Percentiles rank a stretch among this genome's conserved stretches.
Evolutionary conservation across 2,797 vertebrate species (phyloP).

Genomic region (Rousettus madagascariensis): DNA sequence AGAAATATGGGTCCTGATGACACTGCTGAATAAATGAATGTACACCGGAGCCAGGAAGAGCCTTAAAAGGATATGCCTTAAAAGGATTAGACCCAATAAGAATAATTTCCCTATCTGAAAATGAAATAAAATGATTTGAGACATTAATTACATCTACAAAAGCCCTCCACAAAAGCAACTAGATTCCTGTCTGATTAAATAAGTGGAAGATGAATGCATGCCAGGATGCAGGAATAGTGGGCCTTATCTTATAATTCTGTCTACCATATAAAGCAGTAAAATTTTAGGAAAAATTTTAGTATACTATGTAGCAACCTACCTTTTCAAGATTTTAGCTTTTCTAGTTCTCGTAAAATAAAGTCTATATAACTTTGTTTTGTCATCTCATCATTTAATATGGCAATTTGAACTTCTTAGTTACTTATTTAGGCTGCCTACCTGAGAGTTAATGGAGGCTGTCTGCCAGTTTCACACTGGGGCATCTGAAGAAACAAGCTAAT

Average conservation of each 20-base stretch:
- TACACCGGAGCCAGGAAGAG: neutral
- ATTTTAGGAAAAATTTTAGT: neutral
- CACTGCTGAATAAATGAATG: neutral
- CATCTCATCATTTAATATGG: neutral
- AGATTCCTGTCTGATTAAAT: neutral
- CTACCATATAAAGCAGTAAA: neutral
- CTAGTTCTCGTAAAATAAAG: neutral
- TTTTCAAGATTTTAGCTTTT: neutral
- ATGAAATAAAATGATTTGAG: neutral
- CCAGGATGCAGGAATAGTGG: neutral
- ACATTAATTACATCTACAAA: neutral
- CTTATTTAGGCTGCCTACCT: neutral
- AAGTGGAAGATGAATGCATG: neutral
- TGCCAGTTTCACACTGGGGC: neutral
- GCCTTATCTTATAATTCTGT: neutral
- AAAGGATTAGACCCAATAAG: neutral
- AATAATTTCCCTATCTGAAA: neutral
- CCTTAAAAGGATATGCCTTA: neutral
- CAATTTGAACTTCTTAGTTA: neutral
- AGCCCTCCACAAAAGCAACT: neutral
- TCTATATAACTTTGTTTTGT: neutral
- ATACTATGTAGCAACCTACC: neutral
- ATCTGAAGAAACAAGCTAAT: slow-evolving; percentile 22
- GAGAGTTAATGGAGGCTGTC: neutral
- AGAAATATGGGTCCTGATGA: neutral